Evolutionary conservation across 1,140 invertebrate genomes (phyloP), one percentile per base, ranked within the genome.

Genomic region (Bursaphelenchus mucronatus): DNA sequence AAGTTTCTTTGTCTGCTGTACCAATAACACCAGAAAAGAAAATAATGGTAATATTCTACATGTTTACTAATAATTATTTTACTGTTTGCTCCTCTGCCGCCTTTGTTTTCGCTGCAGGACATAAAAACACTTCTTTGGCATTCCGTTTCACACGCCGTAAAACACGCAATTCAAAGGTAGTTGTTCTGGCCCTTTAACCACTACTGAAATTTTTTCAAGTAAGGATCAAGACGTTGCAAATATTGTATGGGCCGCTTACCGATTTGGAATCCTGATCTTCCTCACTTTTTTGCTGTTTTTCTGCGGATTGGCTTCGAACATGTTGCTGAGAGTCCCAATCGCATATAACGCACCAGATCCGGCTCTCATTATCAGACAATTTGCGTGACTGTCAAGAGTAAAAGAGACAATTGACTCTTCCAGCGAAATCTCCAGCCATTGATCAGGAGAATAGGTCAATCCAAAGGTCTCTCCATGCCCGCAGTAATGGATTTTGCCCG

Each of bases 401-500:
- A 79, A 64, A 50, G 62, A 56, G 1, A 80, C 74, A 6, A 79
- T 78, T 9, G 69, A 55, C 39, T 79, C 76, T 6, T 73, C 50
- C 43, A 79, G 62, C 45, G 50, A 40, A 46, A 79, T 59, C 40
- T 77, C 72, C 62, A 66, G 73, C 76, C 76, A 79, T 8, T 30
- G 56, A 17, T 58, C 61, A 19, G 58, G 64, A 21, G 70, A 69
- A 46, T 74, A 71, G 11, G 70, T 51, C 15, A 77, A 62, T 9
- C 66, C 71, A 43, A 80, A 68, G 10, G 67, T n/a, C 17, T 43
- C 53, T 52, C 67, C 78, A 41, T 71, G 67, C 19, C 78, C 78
- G 44, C 72, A 73, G 62, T 80, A 81, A 55, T 62, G 80, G 13
- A 79, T 73, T 66, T 79, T 75, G 43, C 76, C 76, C 17, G 45